Evolutionary conservation across 1,140 invertebrate genomes (phyloP), one percentile per base, ranked within the genome.

Genomic region (Drosophila yakuba): DNA sequence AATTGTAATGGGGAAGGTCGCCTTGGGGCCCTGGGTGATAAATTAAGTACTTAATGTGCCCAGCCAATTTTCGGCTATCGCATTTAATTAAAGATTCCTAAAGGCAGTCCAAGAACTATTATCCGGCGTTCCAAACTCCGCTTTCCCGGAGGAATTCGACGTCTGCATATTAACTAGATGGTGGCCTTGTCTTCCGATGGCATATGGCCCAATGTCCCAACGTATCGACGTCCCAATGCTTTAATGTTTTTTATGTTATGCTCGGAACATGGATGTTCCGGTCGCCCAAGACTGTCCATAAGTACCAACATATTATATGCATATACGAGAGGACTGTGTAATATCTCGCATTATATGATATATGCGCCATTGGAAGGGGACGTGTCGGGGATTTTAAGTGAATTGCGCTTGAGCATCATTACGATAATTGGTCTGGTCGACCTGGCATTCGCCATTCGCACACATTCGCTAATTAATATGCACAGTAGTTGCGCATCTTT

Each of bases 21-120:
- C 71, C 41, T 17, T 15, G 61, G 61, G 60, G 72, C 41, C 36
- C 63, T 17, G 58, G 67, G 83, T 79, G 67, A 86, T 86, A 86
- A 88, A 86, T 86, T 88, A 83, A 76, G 76, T 75, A 74, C 78
- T 79, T 84, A 69, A 84, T 84, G 66, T 35, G 56, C 69, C 56
- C 68, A 54, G 54, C 45, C 64, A 62, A 52, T 66, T 66, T 68
- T 68, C 47, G 64, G 64, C 20, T 60, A 54, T 51, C 45, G 61
- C 63, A 45, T 66, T 45, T 66, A 77, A 88, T 88, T 88, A 83
- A 66, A 89, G 74, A 89, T 89, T 86, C 84, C 52, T 50, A 39
- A 66, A 63, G 48, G 50, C 39, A 35, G 51, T 44, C 41, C n/a
- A 5, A 39, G 45, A 58, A 35, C 39, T 58, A 48, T 36, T 25